Evolutionary conservation across 2,113 vertebrate species (phyloP).

Genomic region (Numida meleagris): DNA sequence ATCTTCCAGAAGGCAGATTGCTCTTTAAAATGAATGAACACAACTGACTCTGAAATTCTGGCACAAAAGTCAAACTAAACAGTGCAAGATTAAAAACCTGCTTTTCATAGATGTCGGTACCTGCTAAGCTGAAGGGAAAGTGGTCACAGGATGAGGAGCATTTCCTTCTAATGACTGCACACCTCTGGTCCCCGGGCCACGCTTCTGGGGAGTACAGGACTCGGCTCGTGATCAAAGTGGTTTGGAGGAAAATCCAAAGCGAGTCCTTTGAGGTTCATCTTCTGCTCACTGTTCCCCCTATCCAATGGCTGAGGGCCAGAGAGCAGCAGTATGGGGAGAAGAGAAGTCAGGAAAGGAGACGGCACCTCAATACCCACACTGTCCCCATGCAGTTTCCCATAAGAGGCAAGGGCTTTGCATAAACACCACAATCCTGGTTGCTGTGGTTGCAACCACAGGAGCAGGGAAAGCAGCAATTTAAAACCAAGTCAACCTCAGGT

Average conservation of each 20-base stretch:
- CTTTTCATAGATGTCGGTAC: neutral
- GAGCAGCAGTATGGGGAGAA: neutral
- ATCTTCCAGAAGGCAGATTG: neutral
- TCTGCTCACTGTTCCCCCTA: neutral
- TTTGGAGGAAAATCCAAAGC: neutral
- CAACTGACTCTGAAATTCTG: neutral
- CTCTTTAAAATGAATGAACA: neutral
- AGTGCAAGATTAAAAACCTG: neutral
- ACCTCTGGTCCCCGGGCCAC: neutral
- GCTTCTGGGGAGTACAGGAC: conserved; percentile 2
- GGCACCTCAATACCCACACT: rapidly evolving
- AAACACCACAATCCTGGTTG: neutral
- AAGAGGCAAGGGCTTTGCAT: neutral
- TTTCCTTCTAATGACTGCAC: conserved; percentile 37
- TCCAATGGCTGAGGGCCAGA: rapidly evolving
- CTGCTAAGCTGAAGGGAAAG: neutral
- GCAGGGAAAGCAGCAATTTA: neutral
- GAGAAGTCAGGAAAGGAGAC: rapidly evolving
- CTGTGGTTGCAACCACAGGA: neutral
- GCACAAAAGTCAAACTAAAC: neutral
- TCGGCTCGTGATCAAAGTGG: conserved; percentile 32
- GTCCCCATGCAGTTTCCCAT: rapidly evolving
- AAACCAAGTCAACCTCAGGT: neutral
- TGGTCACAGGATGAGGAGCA: neutral
- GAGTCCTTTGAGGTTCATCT: conserved; percentile 12